Evolutionary conservation across 2,113 vertebrate species (phyloP).

Genomic region (Empidonax traillii): DNA sequence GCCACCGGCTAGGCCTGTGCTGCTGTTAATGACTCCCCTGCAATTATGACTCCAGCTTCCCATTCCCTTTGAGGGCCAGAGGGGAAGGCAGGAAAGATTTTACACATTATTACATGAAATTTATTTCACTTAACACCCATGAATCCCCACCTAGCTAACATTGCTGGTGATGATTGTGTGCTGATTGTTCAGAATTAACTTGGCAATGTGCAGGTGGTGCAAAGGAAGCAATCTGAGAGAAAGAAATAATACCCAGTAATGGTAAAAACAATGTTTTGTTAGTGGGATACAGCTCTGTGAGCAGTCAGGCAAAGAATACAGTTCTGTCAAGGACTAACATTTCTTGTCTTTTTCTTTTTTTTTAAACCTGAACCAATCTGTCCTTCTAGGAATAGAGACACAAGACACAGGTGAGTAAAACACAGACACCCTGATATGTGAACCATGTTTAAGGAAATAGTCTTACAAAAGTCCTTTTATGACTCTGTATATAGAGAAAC

Average conservation of each 20-base stretch:
- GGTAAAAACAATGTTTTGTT: background rate
- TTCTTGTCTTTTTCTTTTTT: conserved; percentile 53
- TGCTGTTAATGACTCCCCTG: background rate
- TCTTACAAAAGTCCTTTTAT: background rate
- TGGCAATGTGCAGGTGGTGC: background rate
- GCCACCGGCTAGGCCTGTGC: background rate
- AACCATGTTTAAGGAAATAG: background rate
- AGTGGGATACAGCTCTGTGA: background rate
- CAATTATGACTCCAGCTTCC: background rate
- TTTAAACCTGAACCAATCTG: conserved; percentile 37
- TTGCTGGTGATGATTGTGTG: background rate
- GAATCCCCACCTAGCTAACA: background rate
- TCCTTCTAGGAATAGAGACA: conserved; percentile 92
- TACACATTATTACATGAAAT: background rate
- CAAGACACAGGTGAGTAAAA: conserved; percentile 94
- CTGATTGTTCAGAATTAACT: background rate
- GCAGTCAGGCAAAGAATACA: background rate
- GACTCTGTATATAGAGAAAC: conserved; percentile 19
- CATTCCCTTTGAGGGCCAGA: background rate
- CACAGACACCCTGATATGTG: background rate
- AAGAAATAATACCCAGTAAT: background rate
- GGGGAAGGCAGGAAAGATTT: background rate
- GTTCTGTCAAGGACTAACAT: conserved; percentile 34
- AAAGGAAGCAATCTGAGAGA: background rate
- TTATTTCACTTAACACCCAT: background rate